These are phyloP conservation scores for Laspeyria flexula DNA, from an alignment of 2,888 invertebrate genomes.

Conservation along the genomic window DNA sequence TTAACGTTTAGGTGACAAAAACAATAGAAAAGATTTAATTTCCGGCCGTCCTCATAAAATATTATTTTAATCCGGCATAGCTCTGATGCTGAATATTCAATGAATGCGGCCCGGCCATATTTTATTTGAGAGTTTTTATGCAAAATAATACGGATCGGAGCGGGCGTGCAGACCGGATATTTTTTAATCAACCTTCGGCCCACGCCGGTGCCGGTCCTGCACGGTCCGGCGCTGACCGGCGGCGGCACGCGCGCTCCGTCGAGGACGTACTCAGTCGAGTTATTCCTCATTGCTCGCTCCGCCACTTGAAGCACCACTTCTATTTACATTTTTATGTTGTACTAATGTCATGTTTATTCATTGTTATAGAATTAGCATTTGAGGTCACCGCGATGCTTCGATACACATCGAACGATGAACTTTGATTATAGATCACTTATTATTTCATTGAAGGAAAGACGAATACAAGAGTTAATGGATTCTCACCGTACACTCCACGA, in stretches of 20 bases:
- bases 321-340: constrained; percentile 40
- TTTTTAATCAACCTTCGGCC: constrained; percentile 56
- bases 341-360: constrained; percentile 34
- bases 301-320: not conserved
- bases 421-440: constrained; percentile 26
- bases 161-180: constrained; percentile 49
- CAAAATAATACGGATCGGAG: constrained; percentile 52
- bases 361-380: constrained; percentile 35
- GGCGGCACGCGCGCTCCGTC: constrained; percentile 11
- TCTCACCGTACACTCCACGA: not conserved
- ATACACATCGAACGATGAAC: constrained; percentile 20
- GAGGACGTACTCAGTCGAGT: constrained; percentile 14
- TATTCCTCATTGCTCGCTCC: constrained; percentile 36
- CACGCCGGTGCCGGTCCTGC: too few species aligned
- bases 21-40: constrained; percentile 78
- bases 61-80: constrained; percentile 74
- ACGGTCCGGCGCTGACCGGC: not conserved
- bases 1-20: constrained; percentile 61
- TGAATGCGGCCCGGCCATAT: constrained; percentile 63
- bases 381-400: constrained; percentile 13
- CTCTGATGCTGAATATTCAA: constrained; percentile 71
- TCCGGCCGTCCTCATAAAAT: constrained; percentile 73
- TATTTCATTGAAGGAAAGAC: constrained; percentile 10
- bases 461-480: not conserved
- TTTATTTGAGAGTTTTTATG: constrained; percentile 70